A percentile compares a stretch with the other conserved stretches of the same genome.
Evolutionary conservation across 2,797 vertebrate genomes (phyloP).

Genomic region (Nothura maculosa): DNA sequence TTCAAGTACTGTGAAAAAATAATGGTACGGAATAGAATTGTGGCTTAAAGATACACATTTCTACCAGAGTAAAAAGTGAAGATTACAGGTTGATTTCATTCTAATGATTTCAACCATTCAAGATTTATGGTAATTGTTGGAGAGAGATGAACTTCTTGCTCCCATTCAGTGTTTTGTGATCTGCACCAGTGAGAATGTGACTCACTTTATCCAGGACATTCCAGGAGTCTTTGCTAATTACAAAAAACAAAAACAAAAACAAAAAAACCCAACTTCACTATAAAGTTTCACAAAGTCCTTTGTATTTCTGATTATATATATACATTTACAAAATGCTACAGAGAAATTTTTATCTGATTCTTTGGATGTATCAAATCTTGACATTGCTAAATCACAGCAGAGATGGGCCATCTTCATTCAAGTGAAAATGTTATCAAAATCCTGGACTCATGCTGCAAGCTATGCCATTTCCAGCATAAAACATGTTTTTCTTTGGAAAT

Average conservation of each 20-base stretch:
- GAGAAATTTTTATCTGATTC: not conserved
- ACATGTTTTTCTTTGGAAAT: conserved; percentile 34
- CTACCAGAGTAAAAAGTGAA: not conserved
- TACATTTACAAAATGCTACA: not conserved
- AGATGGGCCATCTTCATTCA: not conserved
- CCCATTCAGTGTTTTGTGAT: not conserved
- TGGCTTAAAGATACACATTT: not conserved
- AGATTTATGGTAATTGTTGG: not conserved
- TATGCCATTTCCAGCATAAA: conserved; percentile 7
- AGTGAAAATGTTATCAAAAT: not conserved
- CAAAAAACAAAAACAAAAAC: not conserved
- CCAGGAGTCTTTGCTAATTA: not conserved
- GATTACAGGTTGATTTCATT: not conserved
- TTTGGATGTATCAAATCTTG: not conserved
- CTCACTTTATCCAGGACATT: not conserved
- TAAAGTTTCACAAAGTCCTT: not conserved
- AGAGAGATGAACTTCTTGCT: not conserved
- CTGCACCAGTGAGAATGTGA: not conserved
- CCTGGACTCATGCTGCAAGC: not conserved
- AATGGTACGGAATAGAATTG: not conserved
- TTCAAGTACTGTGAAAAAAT: not conserved
- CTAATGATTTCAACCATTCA: not conserved
- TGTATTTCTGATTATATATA: not conserved
- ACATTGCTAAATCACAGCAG: not conserved
- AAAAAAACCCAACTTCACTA: not conserved